Conservation (phyloP, 2,888 invertebrate species). For the Yponomeuta evonymella region DNA sequence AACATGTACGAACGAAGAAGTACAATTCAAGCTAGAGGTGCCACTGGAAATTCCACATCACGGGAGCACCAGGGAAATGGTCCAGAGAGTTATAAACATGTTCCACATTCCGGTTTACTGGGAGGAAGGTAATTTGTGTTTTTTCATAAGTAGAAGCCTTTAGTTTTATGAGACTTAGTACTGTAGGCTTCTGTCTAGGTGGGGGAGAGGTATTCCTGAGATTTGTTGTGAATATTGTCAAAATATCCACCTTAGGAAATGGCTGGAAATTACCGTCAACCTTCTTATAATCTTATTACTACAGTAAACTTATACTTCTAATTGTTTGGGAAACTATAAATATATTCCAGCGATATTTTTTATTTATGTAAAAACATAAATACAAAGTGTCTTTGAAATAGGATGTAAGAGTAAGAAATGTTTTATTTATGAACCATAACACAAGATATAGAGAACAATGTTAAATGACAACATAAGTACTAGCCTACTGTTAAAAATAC, state of each 20-base stretch:
- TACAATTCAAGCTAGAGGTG: slow-evolving; percentile 75
- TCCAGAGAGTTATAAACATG: slow-evolving; percentile 79
- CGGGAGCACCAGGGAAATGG: slow-evolving; percentile 78
- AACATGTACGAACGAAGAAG: slow-evolving; percentile 72
- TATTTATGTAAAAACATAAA: too few species aligned
- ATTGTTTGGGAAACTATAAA: too few species aligned
- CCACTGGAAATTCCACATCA: slow-evolving; percentile 78
- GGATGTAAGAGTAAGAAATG: too few species aligned
- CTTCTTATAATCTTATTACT: background rate
- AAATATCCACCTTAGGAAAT: background rate
- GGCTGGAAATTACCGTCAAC: background rate
- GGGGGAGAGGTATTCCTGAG: background rate
- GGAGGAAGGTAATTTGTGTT: slow-evolving; percentile 71
- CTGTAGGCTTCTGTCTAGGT: background rate
- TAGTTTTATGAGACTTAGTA: background rate
- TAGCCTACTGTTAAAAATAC: too few species aligned
- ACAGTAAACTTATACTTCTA: too few species aligned
- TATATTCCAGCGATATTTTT: too few species aligned
- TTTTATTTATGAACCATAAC: too few species aligned
- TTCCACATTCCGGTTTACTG: slow-evolving; percentile 83
- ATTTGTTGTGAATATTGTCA: background rate
- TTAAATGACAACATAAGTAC: too few species aligned
- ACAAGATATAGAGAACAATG: too few species aligned
- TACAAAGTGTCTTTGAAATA: too few species aligned
- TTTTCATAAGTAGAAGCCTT: background rate